Evolutionary conservation across 2,888 invertebrate species (phyloP).

Genomic region (Camponotus fellah): DNA sequence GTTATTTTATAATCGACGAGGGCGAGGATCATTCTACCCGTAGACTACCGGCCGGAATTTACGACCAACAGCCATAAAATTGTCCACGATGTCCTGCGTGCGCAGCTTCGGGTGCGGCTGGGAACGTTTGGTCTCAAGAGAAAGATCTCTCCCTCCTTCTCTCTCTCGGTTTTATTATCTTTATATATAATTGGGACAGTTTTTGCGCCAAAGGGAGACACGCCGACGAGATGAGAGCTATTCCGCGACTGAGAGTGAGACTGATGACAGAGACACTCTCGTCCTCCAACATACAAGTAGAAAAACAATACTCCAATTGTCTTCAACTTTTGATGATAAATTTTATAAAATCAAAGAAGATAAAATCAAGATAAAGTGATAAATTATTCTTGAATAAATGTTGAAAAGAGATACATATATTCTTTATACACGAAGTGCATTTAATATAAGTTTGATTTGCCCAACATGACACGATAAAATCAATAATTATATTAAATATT

Average conservation of each 20-base stretch:
- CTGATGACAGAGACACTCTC: constrained; percentile 20
- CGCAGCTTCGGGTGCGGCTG: constrained; percentile 62
- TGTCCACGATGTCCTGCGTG: constrained; percentile 69
- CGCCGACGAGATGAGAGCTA: constrained; percentile 59
- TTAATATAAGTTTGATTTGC: background rate
- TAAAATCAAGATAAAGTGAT: background rate
- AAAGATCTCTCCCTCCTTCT: constrained; percentile 36
- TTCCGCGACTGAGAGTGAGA: constrained; percentile 56
- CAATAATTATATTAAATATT: background rate
- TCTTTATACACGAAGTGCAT: background rate
- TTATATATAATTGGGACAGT: constrained; percentile 84
- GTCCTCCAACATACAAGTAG: background rate
- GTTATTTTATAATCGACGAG: constrained; percentile 82
- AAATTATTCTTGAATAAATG: background rate
- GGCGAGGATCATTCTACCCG: constrained; percentile 69
- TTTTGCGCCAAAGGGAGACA: constrained; percentile 74
- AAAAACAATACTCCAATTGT: constrained; percentile 1
- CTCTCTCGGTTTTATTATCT: constrained; percentile 78
- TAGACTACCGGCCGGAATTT: constrained; percentile 81
- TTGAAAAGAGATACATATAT: background rate
- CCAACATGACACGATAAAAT: background rate
- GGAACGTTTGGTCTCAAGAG: constrained; percentile 57
- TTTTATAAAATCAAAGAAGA: background rate
- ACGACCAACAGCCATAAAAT: constrained; percentile 84
- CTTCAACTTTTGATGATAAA: background rate